Percentiles rank a stretch among this genome's conserved stretches.
Evolutionary conservation across 2,113 vertebrate genomes (phyloP).

Genomic region (Myrmecobius fasciatus): DNA sequence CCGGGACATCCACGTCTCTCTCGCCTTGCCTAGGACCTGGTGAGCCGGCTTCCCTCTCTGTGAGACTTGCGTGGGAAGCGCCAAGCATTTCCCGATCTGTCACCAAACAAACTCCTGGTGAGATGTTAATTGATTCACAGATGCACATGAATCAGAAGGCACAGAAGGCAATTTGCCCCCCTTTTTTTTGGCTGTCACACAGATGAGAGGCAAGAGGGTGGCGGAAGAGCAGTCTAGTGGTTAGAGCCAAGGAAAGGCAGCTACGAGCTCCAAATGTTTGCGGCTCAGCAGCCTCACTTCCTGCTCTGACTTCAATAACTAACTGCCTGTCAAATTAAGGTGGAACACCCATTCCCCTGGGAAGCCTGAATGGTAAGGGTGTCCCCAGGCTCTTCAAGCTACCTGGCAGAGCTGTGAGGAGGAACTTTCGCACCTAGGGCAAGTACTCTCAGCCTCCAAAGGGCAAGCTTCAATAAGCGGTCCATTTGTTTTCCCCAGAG

Average conservation of each 20-base stretch:
- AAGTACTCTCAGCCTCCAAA: not conserved
- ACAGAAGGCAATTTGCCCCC: not conserved
- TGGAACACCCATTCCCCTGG: not conserved
- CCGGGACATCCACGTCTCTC: not conserved
- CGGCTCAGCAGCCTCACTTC: not conserved
- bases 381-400: not conserved
- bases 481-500: not conserved
- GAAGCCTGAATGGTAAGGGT: not conserved
- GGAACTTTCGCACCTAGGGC: not conserved
- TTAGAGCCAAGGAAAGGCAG: not conserved
- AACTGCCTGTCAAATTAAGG: not conserved
- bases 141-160: not conserved
- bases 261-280: not conserved
- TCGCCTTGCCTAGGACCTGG: not conserved
- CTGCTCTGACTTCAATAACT: not conserved
- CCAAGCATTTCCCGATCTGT: constrained; percentile 37
- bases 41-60: not conserved
- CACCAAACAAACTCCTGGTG: constrained; percentile 27
- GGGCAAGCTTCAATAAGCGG: not conserved
- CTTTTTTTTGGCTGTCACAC: not conserved
- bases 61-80: not conserved
- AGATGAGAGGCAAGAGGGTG: accelerated
- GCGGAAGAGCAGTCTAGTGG: not conserved
- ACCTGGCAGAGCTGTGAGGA: not conserved
- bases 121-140: constrained; percentile 15